These are phyloP conservation scores for Acronicta psi DNA, from an alignment of 2,888 invertebrate genomes.

Conservation along the genomic window DNA sequence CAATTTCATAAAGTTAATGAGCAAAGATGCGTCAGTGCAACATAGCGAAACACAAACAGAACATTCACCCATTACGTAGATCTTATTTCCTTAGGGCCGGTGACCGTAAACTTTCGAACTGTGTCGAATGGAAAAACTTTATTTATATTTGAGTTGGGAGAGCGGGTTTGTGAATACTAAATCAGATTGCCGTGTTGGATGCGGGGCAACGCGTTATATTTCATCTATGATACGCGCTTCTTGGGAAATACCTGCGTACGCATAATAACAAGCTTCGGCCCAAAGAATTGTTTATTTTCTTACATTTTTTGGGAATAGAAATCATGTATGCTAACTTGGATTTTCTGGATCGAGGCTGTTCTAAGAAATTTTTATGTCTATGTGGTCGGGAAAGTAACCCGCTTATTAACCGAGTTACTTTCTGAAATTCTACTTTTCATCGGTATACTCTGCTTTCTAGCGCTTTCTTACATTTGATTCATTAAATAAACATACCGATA, in stretches of 20 bases:
- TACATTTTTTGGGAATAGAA: slow-evolving; percentile 3
- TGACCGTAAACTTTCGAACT: slow-evolving; percentile 80
- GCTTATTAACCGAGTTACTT: too few relatives aligned
- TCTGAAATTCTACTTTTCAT: too few relatives aligned
- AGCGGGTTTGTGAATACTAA: slow-evolving; percentile 82
- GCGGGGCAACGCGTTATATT: slow-evolving; percentile 35
- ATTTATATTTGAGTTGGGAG: slow-evolving; percentile 83
- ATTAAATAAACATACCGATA: too few relatives aligned
- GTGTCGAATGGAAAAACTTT: slow-evolving; percentile 84
- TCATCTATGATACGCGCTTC: slow-evolving; percentile 38
- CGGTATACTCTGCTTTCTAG: too few relatives aligned
- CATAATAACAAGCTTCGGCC: slow-evolving; percentile 14
- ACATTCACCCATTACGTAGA: slow-evolving; percentile 65
- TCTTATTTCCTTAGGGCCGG: slow-evolving; percentile 77
- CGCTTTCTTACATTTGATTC: too few relatives aligned
- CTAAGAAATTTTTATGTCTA: background rate
- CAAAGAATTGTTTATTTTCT: slow-evolving; percentile 7
- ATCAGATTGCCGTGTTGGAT: slow-evolving; percentile 63
- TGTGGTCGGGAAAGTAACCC: too few relatives aligned
- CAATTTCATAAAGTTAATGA: slow-evolving; percentile 53
- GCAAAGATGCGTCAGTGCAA: slow-evolving; percentile 46
- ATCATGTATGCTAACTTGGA: slow-evolving; percentile 7
- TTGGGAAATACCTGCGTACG: slow-evolving; percentile 23
- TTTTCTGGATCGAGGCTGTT: background rate
- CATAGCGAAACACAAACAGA: slow-evolving; percentile 12